A percentile compares a stretch with the other conserved stretches of the same genome.
These are phyloP conservation scores for Heliangelus exortis DNA, from an alignment of 2,797 vertebrate species.

Conservation along the genomic window DNA sequence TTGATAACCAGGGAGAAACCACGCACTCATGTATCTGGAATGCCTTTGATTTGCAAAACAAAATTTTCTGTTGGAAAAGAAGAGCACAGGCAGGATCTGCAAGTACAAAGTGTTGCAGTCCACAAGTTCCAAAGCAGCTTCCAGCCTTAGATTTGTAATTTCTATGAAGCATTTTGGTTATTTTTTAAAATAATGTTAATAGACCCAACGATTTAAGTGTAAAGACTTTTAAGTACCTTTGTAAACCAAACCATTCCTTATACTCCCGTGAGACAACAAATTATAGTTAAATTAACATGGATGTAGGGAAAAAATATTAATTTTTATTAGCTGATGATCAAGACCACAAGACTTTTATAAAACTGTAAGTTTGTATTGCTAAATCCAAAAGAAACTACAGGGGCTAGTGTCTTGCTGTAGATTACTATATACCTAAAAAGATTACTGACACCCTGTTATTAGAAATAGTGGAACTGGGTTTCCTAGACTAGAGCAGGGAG, in stretches of 20 bases:
- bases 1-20: neutral
- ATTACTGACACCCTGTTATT: neutral
- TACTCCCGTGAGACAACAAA: neutral
- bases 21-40: neutral
- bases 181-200: neutral
- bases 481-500: neutral
- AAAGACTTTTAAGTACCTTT: neutral
- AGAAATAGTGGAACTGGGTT: slow-evolving; percentile 14
- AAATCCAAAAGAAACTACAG: neutral
- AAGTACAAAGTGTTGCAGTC: neutral
- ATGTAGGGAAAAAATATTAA: neutral
- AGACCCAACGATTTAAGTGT: neutral
- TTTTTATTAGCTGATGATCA: neutral
- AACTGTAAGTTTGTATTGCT: neutral
- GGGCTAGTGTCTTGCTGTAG: neutral
- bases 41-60: neutral
- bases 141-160: neutral
- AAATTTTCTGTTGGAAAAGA: neutral
- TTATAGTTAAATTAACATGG: neutral
- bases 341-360: neutral
- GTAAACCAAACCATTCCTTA: neutral
- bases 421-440: slow-evolving; percentile 18
- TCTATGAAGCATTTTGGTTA: neutral
- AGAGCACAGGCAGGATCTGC: neutral
- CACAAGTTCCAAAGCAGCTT: neutral